Evolutionary conservation across 2,888 invertebrate genomes (phyloP), one percentile per base, ranked within the genome.

Genomic region (Morpho helenor): DNA sequence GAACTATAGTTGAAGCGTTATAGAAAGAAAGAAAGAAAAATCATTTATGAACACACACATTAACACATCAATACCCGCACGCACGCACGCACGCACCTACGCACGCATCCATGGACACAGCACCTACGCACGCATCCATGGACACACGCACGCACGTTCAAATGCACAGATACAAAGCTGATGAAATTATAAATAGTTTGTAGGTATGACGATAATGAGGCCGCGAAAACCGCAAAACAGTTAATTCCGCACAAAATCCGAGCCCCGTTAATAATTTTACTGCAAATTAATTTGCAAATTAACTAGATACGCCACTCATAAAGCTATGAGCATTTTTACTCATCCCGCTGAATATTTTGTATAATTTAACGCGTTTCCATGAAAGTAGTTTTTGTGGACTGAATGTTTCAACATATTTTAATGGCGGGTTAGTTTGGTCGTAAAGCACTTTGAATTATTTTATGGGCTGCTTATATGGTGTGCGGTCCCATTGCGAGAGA

Each of bases 391-490:
- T 59, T 54, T 73, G 70, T 73, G 70, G 72, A 71, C 72, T 82
- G 78, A 85, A 75, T 81, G 82, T 81, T 84, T 80, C 80, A 77
- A 80, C 85, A 86, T 87, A 86, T 84, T 87, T 87, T 87, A 86
- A 87, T 84, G 79, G 82, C 69, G 70, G 75, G 76, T 80, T 87
- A 87, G 86, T 84, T 84, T 76, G 77, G 72, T 78, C 82, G 79
- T 87, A 87, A 87, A 87, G 75, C 80, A 76, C 75, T 82, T 82
- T 87, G 88, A 88, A 87, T 87, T 87, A 87, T 88, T 87, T 87
- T 87, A 87, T 83, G 79, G 74, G 31, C 31, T 31, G 31, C 72
- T n/a, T 49, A 49, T 56, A 53, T 40, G 51, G 60, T 31, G 41
- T 46, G 8, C 42, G 49, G 31, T 47, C 43, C 75, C 72, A 77